A percentile compares a stretch with the other conserved stretches of the same genome.
phyloP scores from a whole-genome alignment of 2,797 vertebrate genomes.

The Lithobates pipiens region DNA sequence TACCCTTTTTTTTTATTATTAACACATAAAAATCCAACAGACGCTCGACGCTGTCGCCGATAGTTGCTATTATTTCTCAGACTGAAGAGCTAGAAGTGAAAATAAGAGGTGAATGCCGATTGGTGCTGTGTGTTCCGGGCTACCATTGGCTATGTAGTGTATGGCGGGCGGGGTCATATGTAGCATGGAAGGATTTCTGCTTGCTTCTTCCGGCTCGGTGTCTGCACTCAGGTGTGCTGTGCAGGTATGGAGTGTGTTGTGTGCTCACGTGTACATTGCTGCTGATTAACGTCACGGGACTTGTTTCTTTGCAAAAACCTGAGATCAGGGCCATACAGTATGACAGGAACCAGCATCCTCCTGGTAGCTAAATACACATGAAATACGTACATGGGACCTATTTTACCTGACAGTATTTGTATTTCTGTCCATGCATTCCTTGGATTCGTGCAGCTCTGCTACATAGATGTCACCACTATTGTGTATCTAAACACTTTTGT shows the following conservation, averaged over 20 bases:
- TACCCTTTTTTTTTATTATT: background rate
- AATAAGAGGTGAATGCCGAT: background rate
- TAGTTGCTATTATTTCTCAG: background rate
- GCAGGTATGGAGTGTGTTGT: background rate
- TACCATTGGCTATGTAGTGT: background rate
- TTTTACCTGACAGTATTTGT: too few relatives aligned
- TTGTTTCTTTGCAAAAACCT: too few relatives aligned
- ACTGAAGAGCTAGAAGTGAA: background rate
- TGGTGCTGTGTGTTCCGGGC: background rate
- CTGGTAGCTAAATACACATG: too few relatives aligned
- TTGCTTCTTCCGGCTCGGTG: background rate
- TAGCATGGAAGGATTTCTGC: background rate
- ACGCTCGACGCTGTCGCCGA: background rate
- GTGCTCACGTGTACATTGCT: too few relatives aligned
- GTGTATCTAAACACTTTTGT: too few relatives aligned
- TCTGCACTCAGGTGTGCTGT: background rate
- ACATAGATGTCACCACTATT: too few relatives aligned
- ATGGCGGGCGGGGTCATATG: background rate
- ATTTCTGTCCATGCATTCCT: too few relatives aligned
- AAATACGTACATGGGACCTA: too few relatives aligned
- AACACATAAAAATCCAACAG: background rate
- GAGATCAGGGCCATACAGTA: too few relatives aligned
- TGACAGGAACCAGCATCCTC: too few relatives aligned
- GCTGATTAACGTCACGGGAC: too few relatives aligned
- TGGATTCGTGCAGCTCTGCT: too few relatives aligned